Percentiles rank a stretch among this genome's conserved stretches.
Conservation (phyloP, 1,140 invertebrate species). For the Caenorhabditis tropicalis region DNA sequence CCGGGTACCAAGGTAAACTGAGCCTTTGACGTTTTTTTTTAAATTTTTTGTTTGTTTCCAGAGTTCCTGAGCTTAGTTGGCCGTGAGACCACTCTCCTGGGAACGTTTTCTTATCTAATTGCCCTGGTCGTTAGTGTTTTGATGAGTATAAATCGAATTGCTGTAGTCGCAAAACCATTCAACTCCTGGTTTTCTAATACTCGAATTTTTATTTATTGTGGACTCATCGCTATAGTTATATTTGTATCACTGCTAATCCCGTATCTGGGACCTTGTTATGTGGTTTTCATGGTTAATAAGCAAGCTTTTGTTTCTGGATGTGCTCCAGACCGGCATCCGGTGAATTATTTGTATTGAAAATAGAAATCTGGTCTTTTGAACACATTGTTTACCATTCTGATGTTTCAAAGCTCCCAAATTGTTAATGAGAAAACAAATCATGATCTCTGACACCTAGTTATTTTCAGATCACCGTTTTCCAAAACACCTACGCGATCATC, state of each 20-base stretch:
- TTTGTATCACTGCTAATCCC: background rate
- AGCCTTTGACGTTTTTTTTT: background rate
- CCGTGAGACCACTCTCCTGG: background rate
- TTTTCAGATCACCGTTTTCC: background rate
- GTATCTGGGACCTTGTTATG: background rate
- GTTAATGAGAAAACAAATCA: too few species aligned
- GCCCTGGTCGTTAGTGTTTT: background rate
- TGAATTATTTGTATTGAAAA: background rate
- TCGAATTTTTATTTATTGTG: background rate
- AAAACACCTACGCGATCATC: background rate
- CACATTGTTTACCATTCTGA: too few species aligned
- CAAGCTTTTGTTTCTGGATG: background rate
- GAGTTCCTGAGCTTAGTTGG: background rate
- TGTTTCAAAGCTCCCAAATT: too few species aligned
- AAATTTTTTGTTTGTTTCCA: background rate
- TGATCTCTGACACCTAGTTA: too few species aligned
- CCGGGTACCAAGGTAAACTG: background rate
- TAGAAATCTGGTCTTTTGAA: too few species aligned
- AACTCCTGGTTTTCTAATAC: background rate
- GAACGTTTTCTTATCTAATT: background rate
- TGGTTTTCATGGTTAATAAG: background rate
- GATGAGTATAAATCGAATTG: background rate
- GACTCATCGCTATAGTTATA: background rate
- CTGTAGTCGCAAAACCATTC: background rate
- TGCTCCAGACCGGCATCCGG: background rate